Conservation (phyloP, 2,113 vertebrate species). For the Lagopus leucura region DNA sequence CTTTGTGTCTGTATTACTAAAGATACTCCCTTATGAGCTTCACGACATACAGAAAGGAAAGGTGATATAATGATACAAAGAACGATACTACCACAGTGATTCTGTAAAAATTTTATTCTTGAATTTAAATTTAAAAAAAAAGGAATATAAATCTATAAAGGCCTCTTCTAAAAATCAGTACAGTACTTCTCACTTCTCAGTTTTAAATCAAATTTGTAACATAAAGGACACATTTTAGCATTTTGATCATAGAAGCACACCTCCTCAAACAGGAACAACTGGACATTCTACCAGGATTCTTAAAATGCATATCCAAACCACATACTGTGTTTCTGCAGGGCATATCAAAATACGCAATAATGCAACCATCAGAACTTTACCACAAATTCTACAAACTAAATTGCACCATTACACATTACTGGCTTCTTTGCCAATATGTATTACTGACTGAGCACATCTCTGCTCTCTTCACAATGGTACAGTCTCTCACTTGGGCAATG, state of each 20-base stretch:
- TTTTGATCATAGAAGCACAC: neutral
- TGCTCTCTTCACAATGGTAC: neutral
- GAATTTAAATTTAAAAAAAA: neutral
- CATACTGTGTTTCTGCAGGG: neutral
- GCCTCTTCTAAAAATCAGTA: neutral
- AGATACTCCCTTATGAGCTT: neutral
- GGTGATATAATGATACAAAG: neutral
- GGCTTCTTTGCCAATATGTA: neutral
- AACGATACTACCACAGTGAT: neutral
- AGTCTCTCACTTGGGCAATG: neutral
- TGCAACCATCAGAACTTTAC: neutral
- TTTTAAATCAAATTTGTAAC: neutral
- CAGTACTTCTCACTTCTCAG: neutral
- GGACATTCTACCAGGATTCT: neutral
- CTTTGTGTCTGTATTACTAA: neutral
- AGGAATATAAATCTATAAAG: neutral
- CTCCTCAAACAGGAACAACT: neutral
- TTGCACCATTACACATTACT: neutral
- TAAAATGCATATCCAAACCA: neutral
- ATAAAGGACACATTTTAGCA: neutral
- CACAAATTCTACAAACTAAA: neutral
- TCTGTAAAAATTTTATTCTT: neutral
- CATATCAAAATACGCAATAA: neutral
- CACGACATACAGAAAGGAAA: neutral
- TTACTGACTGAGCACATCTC: neutral